phyloP scores from a whole-genome alignment of 2,797 vertebrate species.

The Clarias fuscus region DNA sequence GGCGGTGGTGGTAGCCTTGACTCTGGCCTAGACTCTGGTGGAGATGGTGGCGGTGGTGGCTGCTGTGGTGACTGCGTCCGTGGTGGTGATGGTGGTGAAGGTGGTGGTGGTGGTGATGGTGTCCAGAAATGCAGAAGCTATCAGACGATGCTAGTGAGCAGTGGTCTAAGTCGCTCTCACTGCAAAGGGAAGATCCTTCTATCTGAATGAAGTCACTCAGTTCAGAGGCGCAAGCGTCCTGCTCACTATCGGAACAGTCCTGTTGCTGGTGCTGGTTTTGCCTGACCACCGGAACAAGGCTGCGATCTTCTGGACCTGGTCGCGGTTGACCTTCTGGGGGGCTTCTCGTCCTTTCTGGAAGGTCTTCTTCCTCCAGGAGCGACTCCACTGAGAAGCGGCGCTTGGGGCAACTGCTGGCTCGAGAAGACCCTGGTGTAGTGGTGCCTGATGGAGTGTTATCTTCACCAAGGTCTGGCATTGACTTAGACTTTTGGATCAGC shows the following conservation, averaged over 20 bases:
- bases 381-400: slow-evolving; percentile 95
- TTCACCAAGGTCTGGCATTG: slow-evolving; percentile 94
- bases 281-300: slow-evolving; percentile 58
- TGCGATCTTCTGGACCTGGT: slow-evolving; percentile 77
- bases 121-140: slow-evolving; percentile 84
- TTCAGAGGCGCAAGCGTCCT: slow-evolving; percentile 89
- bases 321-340: slow-evolving; percentile 80
- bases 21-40: slow-evolving; percentile 87
- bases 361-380: slow-evolving; percentile 86
- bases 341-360: slow-evolving; percentile 66
- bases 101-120: slow-evolving; percentile 66
- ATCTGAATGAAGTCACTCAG: slow-evolving; percentile 94
- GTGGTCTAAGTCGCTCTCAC: slow-evolving; percentile 97
- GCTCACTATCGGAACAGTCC: slow-evolving; percentile 94
- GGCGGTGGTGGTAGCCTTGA: slow-evolving; percentile 83
- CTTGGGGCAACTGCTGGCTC: slow-evolving; percentile 82
- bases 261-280: slow-evolving; percentile 56
- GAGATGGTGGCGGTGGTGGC: slow-evolving; percentile 81
- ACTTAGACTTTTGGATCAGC: slow-evolving; percentile 96
- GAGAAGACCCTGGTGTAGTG: slow-evolving; percentile 81
- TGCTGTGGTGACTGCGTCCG: slow-evolving; percentile 81
- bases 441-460: slow-evolving; percentile 81
- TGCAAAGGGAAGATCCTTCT: slow-evolving; percentile 96
- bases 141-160: slow-evolving; percentile 97
- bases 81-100: slow-evolving; percentile 67